Evolutionary conservation across 2,797 vertebrate species (phyloP).

Genomic region (Sebastiscus albofasciatus): DNA sequence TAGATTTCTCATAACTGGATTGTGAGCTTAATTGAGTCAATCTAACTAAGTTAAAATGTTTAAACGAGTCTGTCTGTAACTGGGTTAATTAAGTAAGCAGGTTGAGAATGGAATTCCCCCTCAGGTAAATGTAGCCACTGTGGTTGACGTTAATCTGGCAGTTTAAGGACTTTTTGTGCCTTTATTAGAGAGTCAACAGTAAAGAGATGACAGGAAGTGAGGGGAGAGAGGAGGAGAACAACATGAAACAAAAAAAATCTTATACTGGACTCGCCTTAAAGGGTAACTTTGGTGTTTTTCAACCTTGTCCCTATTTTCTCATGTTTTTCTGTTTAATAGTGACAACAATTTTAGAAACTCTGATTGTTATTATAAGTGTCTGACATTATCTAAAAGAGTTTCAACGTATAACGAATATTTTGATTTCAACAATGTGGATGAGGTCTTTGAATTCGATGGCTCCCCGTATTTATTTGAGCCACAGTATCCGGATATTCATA

Average conservation of each 20-base stretch:
- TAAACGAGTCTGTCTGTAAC: conserved; percentile 1
- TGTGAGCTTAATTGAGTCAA: conserved; percentile 18
- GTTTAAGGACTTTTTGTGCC: neutral
- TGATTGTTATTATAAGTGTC: too few species aligned
- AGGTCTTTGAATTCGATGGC: too few species aligned
- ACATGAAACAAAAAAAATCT: neutral
- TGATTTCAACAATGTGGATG: too few species aligned
- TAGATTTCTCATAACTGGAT: conserved; percentile 21
- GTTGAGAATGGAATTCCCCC: conserved; percentile 1
- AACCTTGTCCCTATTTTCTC: too few species aligned
- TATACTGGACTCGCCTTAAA: too few species aligned
- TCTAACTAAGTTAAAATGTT: conserved; percentile 37
- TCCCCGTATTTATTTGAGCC: too few species aligned
- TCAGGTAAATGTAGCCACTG: neutral
- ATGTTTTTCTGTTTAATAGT: too few species aligned
- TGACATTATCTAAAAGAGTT: too few species aligned
- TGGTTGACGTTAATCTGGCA: neutral
- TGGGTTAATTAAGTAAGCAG: conserved; percentile 12
- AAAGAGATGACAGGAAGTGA: neutral
- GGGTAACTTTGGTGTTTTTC: too few species aligned
- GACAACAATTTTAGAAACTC: too few species aligned
- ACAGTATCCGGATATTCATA: too few species aligned
- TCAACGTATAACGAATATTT: too few species aligned
- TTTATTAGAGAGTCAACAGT: neutral
- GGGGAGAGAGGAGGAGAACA: neutral